These are phyloP conservation scores for Illadopsis cleaveri DNA, from an alignment of 2,113 vertebrate genomes.

Conservation along the genomic window DNA sequence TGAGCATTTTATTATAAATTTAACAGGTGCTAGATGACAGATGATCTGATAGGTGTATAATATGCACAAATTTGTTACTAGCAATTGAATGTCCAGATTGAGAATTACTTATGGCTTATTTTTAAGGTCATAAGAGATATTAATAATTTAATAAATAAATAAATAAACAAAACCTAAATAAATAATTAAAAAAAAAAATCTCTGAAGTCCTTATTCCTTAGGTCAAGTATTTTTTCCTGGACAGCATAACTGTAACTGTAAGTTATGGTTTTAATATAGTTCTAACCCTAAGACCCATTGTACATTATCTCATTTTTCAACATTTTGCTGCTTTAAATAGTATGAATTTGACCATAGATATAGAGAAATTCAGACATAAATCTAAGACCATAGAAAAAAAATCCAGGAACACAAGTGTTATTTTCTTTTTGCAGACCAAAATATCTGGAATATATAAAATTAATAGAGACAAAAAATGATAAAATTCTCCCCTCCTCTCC, in stretches of 20 bases:
- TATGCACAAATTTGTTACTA: not conserved
- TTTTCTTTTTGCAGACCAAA: not conserved
- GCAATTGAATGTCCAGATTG: not conserved
- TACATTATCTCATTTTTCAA: not conserved
- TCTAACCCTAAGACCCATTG: not conserved
- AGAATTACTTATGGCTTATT: not conserved
- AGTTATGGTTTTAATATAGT: not conserved
- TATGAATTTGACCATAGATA: not conserved
- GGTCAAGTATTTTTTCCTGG: not conserved
- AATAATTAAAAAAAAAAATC: not conserved
- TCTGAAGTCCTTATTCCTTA: not conserved
- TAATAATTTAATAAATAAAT: no score
- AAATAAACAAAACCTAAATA: no score
- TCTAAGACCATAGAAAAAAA: not conserved
- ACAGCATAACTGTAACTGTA: no score
- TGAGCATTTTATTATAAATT: not conserved
- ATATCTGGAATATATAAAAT: not conserved
- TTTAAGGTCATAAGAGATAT: not conserved
- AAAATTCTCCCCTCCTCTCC: not conserved
- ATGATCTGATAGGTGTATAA: not conserved
- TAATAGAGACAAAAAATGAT: not conserved
- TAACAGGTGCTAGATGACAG: not conserved
- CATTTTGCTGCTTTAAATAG: not conserved
- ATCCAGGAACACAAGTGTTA: not conserved
- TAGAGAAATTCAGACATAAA: not conserved